Base-by-base conservation (phyloP, 2,797 vertebrate species). In the Gouania willdenowi region DNA sequence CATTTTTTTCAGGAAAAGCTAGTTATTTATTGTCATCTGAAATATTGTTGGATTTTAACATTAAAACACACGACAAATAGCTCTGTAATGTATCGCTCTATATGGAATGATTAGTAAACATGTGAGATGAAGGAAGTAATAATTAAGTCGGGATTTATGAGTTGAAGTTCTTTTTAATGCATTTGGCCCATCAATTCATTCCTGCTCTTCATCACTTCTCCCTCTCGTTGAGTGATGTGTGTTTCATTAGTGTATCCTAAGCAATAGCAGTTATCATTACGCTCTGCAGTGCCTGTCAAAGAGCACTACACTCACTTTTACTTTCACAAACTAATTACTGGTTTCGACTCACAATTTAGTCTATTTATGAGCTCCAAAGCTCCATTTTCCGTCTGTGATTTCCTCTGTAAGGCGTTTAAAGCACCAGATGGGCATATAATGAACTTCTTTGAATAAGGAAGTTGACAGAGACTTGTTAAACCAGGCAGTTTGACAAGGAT, bases 341-440 rank as follows among this genome's bases (percentile, higher is more conserved):
- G 6, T 36, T 50, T 37, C 50, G 47, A 43, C 49, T 63, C 42
- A 57, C 68, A 48, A 66, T 66, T 64, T 27, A 23, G 34, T 66
- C 22, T 58, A 44, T 75, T 65, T 67, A 67, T 45, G 56, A 56
- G 46, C 48, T 71, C 26, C 43, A 59, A 56, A 55, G 63, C 24
- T 32, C 20, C 38, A 26, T 38, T 56, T 34, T 50, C 35, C 3
- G 46, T 34, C 56, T 60, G 41, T 17, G 29, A 52, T 41, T 62
- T 52, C 47, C 25, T 59, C 51, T 73, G 43, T 64, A 48, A 46
- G 56, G 62, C 26, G 39, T 37, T 52, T 45, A 54, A 66, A 59
- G 44, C 44, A 38, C 48, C 67, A 66, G 59, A 69, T 78, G 67
- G 65, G 30, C 38, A 42, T 57, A 59, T 66, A 66, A 75, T 74